Evolutionary conservation across 2,888 invertebrate species (phyloP).

Genomic region (Lapara coniferarum): DNA sequence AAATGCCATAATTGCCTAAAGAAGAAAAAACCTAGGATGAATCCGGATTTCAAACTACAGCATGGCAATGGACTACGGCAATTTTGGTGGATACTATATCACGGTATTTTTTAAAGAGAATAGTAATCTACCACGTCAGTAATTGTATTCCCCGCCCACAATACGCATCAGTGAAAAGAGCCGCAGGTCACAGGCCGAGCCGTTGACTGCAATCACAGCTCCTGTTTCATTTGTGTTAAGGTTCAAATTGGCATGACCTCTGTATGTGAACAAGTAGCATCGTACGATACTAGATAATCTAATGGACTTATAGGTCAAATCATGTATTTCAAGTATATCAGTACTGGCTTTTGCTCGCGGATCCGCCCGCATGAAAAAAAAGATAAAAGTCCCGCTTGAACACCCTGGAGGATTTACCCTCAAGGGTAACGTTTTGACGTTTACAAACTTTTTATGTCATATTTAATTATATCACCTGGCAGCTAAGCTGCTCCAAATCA

Average conservation of each 20-base stretch:
- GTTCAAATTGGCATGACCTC: slow-evolving; percentile 5
- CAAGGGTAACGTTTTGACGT: no score
- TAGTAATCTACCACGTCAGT: background rate
- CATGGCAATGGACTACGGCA: background rate
- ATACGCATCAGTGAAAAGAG: background rate
- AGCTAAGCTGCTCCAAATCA: no score
- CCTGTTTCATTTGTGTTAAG: background rate
- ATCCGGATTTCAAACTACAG: no score
- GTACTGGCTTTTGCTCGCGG: no score
- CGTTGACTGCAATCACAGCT: background rate
- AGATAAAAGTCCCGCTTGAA: no score
- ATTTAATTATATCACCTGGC: no score
- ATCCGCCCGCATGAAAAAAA: no score
- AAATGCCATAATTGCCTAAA: no score
- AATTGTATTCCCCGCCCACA: background rate
- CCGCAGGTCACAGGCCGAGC: slow-evolving; percentile 8
- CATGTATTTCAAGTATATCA: background rate
- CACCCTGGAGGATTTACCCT: no score
- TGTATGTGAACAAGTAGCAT: slow-evolving; percentile 13
- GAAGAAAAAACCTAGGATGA: no score
- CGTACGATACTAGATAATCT: slow-evolving; percentile 25
- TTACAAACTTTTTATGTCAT: no score
- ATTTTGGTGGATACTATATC: background rate
- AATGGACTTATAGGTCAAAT: slow-evolving; percentile 31
- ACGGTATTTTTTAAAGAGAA: background rate